Percentiles rank a stretch among this genome's conserved stretches.
Conservation (phyloP, 2,797 vertebrate species). For the Enteromius trimaculatus region DNA sequence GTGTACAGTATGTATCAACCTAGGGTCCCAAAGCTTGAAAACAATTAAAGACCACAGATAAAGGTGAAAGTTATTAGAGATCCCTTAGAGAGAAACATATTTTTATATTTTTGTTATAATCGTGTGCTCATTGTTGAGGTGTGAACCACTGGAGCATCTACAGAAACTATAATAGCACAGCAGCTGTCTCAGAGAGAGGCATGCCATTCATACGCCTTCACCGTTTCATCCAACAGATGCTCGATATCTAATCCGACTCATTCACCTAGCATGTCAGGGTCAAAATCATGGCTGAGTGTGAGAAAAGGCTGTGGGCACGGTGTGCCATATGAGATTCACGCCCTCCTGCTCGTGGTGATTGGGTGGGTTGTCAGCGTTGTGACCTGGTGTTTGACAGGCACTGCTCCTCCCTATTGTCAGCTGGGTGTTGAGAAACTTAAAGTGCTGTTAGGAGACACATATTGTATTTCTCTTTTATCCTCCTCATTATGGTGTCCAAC, state of each 20-base stretch:
- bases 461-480: slow-evolving; percentile 41
- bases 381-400: slow-evolving; percentile 27
- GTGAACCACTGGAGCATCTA: slow-evolving; percentile 33
- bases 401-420: slow-evolving; percentile 40
- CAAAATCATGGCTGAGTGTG: slow-evolving; percentile 53
- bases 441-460: slow-evolving; percentile 35
- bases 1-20: not conserved
- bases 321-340: slow-evolving; percentile 47
- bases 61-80: not conserved
- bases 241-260: slow-evolving; percentile 54
- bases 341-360: slow-evolving; percentile 30
- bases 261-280: slow-evolving; percentile 46
- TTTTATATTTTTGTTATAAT: not conserved
- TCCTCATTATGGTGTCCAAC: slow-evolving; percentile 26
- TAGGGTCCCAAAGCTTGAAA: not conserved
- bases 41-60: not conserved
- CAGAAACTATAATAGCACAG: slow-evolving; percentile 33
- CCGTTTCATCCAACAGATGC: slow-evolving; percentile 57
- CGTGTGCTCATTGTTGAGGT: slow-evolving; percentile 11
- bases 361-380: slow-evolving; percentile 33
- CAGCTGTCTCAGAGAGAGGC: slow-evolving; percentile 53
- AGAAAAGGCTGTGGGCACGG: slow-evolving; percentile 34
- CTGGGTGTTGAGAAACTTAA: slow-evolving; percentile 34
- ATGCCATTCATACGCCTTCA: slow-evolving; percentile 45
- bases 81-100: not conserved